A percentile compares a stretch with the other conserved stretches of the same genome.
Conservation (phyloP, 2,888 invertebrate species). For the Craniophora ligustri region DNA sequence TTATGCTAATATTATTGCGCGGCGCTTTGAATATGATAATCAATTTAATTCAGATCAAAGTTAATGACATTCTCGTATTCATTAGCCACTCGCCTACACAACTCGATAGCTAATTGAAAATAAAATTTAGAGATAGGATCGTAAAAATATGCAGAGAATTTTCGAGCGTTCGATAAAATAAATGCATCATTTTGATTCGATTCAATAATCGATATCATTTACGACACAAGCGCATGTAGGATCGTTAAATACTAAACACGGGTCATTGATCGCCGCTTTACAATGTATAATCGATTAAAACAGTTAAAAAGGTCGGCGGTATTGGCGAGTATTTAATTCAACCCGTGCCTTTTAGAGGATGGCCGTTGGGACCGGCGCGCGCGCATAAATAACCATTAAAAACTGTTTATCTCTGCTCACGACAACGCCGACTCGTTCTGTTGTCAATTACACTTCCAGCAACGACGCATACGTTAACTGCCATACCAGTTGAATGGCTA, state of each 20-base stretch:
- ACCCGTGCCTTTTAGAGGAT: constrained; percentile 59
- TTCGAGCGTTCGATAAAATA: neutral
- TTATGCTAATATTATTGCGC: constrained; percentile 30
- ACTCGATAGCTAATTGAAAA: neutral
- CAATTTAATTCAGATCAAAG: constrained; percentile 30
- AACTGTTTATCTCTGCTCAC: constrained; percentile 76
- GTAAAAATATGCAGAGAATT: neutral
- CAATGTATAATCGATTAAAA: constrained; percentile 57
- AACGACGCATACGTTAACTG: constrained; percentile 59
- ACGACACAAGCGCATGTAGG: constrained; percentile 12
- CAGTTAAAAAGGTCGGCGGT: constrained; percentile 55
- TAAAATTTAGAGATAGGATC: neutral
- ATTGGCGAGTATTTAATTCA: constrained; percentile 60
- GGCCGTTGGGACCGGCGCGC: constrained; percentile 50
- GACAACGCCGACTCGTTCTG: constrained; percentile 74
- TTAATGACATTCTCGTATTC: constrained; percentile 16
- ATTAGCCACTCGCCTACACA: constrained; percentile 9
- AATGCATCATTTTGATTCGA: neutral
- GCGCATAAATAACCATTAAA: constrained; percentile 80
- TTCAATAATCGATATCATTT: constrained; percentile 19
- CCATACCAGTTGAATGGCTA: constrained; percentile 51
- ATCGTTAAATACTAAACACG: constrained; percentile 35
- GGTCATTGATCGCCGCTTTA: constrained; percentile 38
- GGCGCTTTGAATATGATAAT: constrained; percentile 23
- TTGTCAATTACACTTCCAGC: constrained; percentile 78